Percentiles rank a stretch among this genome's conserved stretches.
Conservation (phyloP, 2,888 invertebrate genomes). For the Polymixis flavicincta region DNA sequence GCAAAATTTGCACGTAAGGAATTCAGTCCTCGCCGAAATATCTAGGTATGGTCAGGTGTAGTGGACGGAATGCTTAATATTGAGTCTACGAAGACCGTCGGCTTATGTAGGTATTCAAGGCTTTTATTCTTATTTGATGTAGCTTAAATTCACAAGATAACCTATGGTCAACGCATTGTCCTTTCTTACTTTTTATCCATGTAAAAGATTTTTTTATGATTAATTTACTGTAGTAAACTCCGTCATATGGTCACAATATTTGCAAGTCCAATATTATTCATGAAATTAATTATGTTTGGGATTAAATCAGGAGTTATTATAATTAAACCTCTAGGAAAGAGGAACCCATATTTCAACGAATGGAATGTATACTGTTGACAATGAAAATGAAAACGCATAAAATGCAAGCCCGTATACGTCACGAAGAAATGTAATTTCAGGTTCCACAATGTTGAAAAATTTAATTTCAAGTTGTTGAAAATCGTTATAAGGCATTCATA, state of each 20-base stretch:
- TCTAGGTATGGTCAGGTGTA: constrained; percentile 59
- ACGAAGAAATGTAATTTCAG: constrained; percentile 53
- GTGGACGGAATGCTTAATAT: constrained; percentile 68
- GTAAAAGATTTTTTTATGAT: not conserved
- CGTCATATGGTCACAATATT: not conserved
- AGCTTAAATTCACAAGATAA: constrained; percentile 22
- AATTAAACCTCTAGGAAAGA: not conserved
- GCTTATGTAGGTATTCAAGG: constrained; percentile 50
- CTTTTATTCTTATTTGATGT: constrained; percentile 43
- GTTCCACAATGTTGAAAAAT: constrained; percentile 41
- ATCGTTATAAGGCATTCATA: constrained; percentile 42
- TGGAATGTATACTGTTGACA: not conserved
- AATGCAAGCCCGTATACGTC: constrained; percentile 8
- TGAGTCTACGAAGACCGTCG: constrained; percentile 41
- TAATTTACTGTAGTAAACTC: not conserved
- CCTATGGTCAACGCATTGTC: constrained; percentile 2
- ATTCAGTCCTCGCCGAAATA: constrained; percentile 62
- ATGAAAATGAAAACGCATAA: constrained; percentile 36
- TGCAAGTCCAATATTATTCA: not conserved
- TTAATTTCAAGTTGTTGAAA: constrained; percentile 54
- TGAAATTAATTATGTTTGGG: not conserved
- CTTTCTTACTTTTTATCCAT: not conserved
- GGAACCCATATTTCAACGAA: constrained; percentile 1
- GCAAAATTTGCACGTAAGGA: constrained; percentile 59
- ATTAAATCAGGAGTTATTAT: not conserved